Evolutionary conservation across 2,113 vertebrate genomes (phyloP), one percentile per base, ranked within the genome.

Genomic region (Siniperca knerii): DNA sequence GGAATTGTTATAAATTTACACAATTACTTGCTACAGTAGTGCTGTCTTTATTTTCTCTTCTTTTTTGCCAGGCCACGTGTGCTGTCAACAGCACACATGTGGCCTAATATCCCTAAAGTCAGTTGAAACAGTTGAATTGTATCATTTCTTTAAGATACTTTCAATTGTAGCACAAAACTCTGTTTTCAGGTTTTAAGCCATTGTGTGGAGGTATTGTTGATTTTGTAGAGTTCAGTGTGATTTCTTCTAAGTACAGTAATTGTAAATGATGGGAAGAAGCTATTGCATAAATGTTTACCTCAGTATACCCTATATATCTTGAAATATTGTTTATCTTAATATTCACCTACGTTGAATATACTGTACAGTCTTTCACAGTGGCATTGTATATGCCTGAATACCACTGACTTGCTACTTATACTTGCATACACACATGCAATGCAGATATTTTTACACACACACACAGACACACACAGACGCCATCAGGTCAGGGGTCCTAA

Each of bases 401-500:
- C 23, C 48, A 61, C 77, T 65, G 25, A 42, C 40, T 69, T 57
- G 42, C 21, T 37, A 54, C 55, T 18, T 54, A 23, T 57, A 37
- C 75, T 58, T 52, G 44, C 61, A 67, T 66, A 10, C 75, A 72
- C 84, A 72, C 64, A 57, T 66, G 20, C 69, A 86, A 11, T 80
- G 67, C n/a, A 66, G 25, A 33, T 21, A 1, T 66, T 67, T 57
- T 67, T 40, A 46, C 57, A 69, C 66, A 71, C 50, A 64, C 55
- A 67, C 77, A 64, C 79, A 81, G 50, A 50, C 61, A 69, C 66
- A 64, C 60, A 69, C 60, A 78, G 65, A 84, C 20, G 61, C 66
- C 76, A 76, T 80, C 73, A 74, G 93, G 93, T 95, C 93, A 92
- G 75, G 89, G 92, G 93, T 95, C 92, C 85, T 90, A 79, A 89